Base-by-base conservation (phyloP, 2,888 invertebrate genomes). In the Phorcus lineatus region DNA sequence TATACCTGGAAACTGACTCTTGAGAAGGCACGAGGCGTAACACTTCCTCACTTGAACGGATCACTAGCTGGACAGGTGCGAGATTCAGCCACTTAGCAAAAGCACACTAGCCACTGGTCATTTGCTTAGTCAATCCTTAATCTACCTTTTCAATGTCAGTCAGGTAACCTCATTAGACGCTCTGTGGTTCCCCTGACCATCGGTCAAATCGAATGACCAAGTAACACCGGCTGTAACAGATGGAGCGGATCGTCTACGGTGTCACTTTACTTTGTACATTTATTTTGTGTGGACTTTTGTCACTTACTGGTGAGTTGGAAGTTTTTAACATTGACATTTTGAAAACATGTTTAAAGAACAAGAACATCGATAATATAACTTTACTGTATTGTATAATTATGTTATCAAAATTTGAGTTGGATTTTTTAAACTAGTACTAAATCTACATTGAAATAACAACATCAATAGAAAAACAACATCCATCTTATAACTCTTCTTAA, bases 21-120 rank as follows among this genome's bases (percentile, higher is more conserved):
- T 47, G 47, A 47, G 47, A 47, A 47, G 13, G 11, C 47, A 47
- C 47, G 13, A 47, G 47, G 47, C 62, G 62, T 62, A 62, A 24
- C 62, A 62, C 62, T 62, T 62, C 62, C 62, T 62, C 62, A 62
- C 62, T 62, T 17, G 57, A 57, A 28, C 11, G 62, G 62, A 62
- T 62, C 28, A 62, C 28, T 28, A 16, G n/a, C 11, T 62, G 13
- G 28, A 62, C 28, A 22, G 28, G 28, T 62, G 28, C 17, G 62
- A 28, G 62, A 16, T 24, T 62, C 62, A 13, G 17, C 62, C 28
- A 24, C 28, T 28, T 28, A 22, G 28, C 62, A 11, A 28, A 24
- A 4, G 16, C 28, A 24, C 62, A 24, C 13, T 62, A 62, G 62
- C 62, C 28, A 62, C 62, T 24, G 62, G 62, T 24, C 62, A 62